Evolutionary conservation across 2,113 vertebrate species (phyloP), one percentile per base, ranked within the genome.

Genomic region (Phaetusa simplex): DNA sequence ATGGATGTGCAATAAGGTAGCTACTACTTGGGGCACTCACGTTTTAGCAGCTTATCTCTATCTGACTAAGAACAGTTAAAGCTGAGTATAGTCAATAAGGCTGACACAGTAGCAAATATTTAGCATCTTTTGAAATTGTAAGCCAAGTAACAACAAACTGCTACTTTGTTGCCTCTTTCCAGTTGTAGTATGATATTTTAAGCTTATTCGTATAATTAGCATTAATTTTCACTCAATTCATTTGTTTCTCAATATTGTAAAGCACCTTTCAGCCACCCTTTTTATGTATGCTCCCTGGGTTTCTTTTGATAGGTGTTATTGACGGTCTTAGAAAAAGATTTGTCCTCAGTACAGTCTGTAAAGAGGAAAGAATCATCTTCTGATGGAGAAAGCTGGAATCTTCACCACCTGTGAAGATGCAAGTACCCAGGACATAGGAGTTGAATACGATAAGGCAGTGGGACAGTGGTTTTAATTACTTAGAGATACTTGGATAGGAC

Each of bases 331-430:
- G 55, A 56, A 87, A 96, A 82, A 86, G 18, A 71, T 82, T 88
- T 91, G 16, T 78, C 32, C 26, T 95, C 58, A 45, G 1, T 61
- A 78, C 29, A 82, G 53, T 66, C 74, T 96, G 65, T 59, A 89
- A 92, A 61, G 42, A 36, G 72, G 47, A 95, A 96, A 69, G 64
- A 86, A 86, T 89, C 32, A 6, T 86, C 43, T 92, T 94, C 42
- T 93, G 76, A 88, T 84, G 76, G 83, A 93, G 81, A 91, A 88
- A 92, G 50, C 80, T 93, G 87, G 62, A 73, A 94, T 92, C 26
- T 96, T 94, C 24, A 91, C 49, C 53, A 12, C 49, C 70, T 84
- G 19, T 56, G 29, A 73, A 87, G 50, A 29, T 93, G 45, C 49
- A 77, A 70, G 65, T 85, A 78, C 9, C 58, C 55, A 86, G 85